Percentiles rank a stretch among this genome's conserved stretches.
Conservation (phyloP, 2,797 vertebrate genomes). For the Hypotaenidia philippensis region DNA sequence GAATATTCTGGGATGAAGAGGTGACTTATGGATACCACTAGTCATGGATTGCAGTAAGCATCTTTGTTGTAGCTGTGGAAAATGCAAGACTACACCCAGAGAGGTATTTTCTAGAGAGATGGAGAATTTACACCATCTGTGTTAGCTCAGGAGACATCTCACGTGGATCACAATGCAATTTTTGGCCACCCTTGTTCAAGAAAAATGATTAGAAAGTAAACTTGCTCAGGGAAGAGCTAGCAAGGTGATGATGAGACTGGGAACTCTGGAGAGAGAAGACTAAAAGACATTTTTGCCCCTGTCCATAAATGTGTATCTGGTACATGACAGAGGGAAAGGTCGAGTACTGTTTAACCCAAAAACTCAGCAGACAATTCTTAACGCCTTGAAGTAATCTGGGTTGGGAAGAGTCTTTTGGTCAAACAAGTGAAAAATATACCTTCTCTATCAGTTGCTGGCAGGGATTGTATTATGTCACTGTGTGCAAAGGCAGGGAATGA, state of each 20-base stretch:
- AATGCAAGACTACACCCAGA: not conserved
- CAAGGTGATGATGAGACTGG: not conserved
- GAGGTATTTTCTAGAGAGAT: not conserved
- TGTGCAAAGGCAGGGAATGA: not conserved
- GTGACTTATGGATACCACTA: not conserved
- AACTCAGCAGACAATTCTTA: not conserved
- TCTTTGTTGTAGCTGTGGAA: not conserved
- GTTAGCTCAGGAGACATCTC: not conserved
- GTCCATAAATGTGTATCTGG: not conserved
- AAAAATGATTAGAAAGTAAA: not conserved
- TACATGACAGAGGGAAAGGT: not conserved
- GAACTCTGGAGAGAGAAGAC: not conserved
- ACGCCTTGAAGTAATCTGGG: not conserved
- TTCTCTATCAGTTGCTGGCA: not conserved
- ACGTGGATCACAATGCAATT: not conserved
- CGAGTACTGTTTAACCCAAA: not conserved
- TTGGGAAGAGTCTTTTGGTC: not conserved
- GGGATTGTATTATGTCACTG: not conserved
- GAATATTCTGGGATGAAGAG: not conserved
- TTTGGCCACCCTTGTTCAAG: not conserved
- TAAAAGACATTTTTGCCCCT: not conserved
- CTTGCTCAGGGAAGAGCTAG: not conserved
- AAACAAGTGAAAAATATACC: not conserved
- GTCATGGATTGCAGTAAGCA: not conserved
- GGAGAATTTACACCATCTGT: not conserved